phyloP scores from a whole-genome alignment of 1,140 invertebrate species.

The Diploscapter pachys region DNA sequence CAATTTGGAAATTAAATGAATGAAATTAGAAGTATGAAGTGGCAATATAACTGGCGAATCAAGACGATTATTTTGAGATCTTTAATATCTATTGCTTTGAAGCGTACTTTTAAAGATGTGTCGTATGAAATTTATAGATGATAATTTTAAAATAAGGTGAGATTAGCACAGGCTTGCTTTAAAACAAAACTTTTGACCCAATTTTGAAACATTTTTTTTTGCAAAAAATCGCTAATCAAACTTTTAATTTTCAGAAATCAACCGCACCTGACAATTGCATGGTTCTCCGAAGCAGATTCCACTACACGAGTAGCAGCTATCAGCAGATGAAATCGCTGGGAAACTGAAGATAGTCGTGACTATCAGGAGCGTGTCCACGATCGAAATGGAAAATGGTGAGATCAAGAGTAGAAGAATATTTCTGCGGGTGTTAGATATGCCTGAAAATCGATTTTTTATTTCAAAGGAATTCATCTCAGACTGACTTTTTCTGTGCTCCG shows the following conservation, averaged over 20 bases:
- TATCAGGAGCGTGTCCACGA: too few species aligned
- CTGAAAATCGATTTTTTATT: too few species aligned
- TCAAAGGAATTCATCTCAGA: too few species aligned
- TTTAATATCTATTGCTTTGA: not conserved
- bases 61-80: too few species aligned
- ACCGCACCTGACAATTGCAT: slow-evolving; percentile 52
- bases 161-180: slow-evolving; percentile 9
- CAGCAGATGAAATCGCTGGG: too few species aligned
- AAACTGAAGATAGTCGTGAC: too few species aligned
- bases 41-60: too few species aligned
- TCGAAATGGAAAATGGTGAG: too few species aligned
- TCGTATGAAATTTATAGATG: slow-evolving; percentile 4
- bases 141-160: slow-evolving; percentile 12
- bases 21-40: too few species aligned
- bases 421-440: too few species aligned
- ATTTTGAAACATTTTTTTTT: not conserved
- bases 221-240: slow-evolving; percentile 8
- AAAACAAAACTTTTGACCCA: slow-evolving; percentile 1
- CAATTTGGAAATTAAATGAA: slow-evolving; percentile 8
- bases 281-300: slow-evolving; percentile 47
- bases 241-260: not conserved
- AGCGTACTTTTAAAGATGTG: slow-evolving; percentile 11
- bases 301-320: slow-evolving; percentile 45
- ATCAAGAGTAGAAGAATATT: too few species aligned
- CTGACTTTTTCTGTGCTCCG: too few species aligned